phyloP scores from a whole-genome alignment of 2,888 invertebrate species.

The Nemoura dubitans region DNA sequence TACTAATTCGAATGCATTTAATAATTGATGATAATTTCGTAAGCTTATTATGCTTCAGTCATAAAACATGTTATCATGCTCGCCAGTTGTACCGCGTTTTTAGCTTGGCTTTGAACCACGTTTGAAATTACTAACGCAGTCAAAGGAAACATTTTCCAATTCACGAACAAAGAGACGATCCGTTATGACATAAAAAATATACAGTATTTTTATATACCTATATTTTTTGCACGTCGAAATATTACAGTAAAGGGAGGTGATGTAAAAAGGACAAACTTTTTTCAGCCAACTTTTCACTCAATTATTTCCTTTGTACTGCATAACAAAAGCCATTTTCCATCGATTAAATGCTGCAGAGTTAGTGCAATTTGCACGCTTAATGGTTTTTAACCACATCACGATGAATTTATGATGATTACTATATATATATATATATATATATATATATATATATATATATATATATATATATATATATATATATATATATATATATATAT shows the following conservation, averaged over 20 bases:
- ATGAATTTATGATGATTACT: not conserved
- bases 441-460: no score
- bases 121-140: slow-evolving; percentile 44
- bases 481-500: no score
- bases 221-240: slow-evolving; percentile 43
- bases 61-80: not conserved
- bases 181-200: slow-evolving; percentile 45
- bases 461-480: no score
- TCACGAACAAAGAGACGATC: slow-evolving; percentile 44
- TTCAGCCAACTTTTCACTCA: slow-evolving; percentile 49
- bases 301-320: slow-evolving; percentile 50
- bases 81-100: not conserved
- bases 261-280: slow-evolving; percentile 38
- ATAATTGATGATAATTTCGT: not conserved
- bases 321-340: slow-evolving; percentile 49
- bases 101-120: slow-evolving; percentile 33
- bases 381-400: slow-evolving; percentile 47
- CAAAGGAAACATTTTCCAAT: slow-evolving; percentile 49
- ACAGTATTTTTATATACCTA: slow-evolving; percentile 38
- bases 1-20: not conserved
- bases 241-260: slow-evolving; percentile 37
- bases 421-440: no score
- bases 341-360: slow-evolving; percentile 49
- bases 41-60: not conserved
- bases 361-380: slow-evolving; percentile 50